A percentile compares a stretch with the other conserved stretches of the same genome.
Conservation (phyloP, 1,140 invertebrate species). For the Limonius californicus region DNA sequence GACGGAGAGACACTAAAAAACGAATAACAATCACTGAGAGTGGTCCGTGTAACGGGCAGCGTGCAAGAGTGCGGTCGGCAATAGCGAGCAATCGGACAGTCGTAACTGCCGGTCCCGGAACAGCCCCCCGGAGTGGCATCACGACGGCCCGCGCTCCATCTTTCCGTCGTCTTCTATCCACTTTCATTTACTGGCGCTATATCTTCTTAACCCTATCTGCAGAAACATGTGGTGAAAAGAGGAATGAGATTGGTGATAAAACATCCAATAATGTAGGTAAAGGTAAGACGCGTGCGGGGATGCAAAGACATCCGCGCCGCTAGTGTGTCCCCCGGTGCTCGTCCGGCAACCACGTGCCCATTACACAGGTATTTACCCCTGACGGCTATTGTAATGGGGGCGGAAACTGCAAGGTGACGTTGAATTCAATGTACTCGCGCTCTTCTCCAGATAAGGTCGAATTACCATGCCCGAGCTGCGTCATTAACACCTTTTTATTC, state of each 20-base stretch:
- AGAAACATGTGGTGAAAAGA: conserved; percentile 17
- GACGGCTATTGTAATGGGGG: conserved; percentile 34
- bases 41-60: conserved; percentile 17
- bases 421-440: not conserved
- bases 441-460: no score
- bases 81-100: conserved; percentile 36
- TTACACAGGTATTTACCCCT: conserved; percentile 34
- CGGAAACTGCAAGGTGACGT: conserved; percentile 26
- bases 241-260: conserved; percentile 31
- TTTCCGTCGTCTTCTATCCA: conserved; percentile 31
- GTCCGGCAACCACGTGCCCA: conserved; percentile 35
- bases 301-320: conserved; percentile 8
- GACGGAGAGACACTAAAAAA: conserved; percentile 37
- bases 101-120: conserved; percentile 35
- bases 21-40: conserved; percentile 38
- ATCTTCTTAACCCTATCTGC: conserved; percentile 29
- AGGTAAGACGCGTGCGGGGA: conserved; percentile 19
- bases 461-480: no score
- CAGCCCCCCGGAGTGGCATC: conserved; percentile 38
- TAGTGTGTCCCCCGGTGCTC: conserved; percentile 33
- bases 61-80: conserved; percentile 21
- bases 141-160: conserved; percentile 28
- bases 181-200: conserved; percentile 36
- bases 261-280: conserved; percentile 27
- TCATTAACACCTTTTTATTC: no score